Conservation (phyloP, 2,888 invertebrate species). For the Automeris io region DNA sequence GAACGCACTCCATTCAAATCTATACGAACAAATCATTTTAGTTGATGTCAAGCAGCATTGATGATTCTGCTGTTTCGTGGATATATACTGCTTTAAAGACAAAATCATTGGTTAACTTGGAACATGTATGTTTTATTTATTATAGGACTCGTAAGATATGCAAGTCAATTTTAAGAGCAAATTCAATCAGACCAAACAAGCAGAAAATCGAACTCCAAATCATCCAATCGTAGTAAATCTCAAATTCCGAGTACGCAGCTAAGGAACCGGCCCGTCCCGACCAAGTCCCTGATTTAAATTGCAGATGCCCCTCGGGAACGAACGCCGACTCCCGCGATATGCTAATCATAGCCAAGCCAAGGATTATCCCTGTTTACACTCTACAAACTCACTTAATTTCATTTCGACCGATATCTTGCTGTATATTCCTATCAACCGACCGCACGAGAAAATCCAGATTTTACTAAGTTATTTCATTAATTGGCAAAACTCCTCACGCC, state of each 20-base stretch:
- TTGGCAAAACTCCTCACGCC: too few relatives aligned
- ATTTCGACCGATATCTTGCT: constrained; percentile 63
- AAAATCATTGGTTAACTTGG: background rate
- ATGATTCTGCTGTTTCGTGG: too few relatives aligned
- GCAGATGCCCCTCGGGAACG: constrained; percentile 68
- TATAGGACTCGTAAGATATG: constrained; percentile 22
- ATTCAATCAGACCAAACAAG: constrained; percentile 72
- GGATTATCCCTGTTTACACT: constrained; percentile 78
- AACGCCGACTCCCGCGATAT: constrained; percentile 74
- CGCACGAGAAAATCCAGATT: constrained; percentile 12
- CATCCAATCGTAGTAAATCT: constrained; percentile 73
- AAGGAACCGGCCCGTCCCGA: constrained; percentile 68
- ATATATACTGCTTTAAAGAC: too few relatives aligned
- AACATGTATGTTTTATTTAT: background rate
- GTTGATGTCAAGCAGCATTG: too few relatives aligned
- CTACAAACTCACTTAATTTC: constrained; percentile 77
- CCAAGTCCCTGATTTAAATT: constrained; percentile 75
- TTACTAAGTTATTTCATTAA: constrained; percentile 16
- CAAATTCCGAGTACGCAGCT: constrained; percentile 67
- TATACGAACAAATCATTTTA: too few relatives aligned
- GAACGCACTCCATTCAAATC: too few relatives aligned
- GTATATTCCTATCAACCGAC: constrained; percentile 44
- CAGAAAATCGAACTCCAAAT: constrained; percentile 74
- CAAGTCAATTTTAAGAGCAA: constrained; percentile 56
- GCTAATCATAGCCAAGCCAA: constrained; percentile 75